phyloP scores from a whole-genome alignment of 2,797 vertebrate genomes.

The Fratercula arctica region DNA sequence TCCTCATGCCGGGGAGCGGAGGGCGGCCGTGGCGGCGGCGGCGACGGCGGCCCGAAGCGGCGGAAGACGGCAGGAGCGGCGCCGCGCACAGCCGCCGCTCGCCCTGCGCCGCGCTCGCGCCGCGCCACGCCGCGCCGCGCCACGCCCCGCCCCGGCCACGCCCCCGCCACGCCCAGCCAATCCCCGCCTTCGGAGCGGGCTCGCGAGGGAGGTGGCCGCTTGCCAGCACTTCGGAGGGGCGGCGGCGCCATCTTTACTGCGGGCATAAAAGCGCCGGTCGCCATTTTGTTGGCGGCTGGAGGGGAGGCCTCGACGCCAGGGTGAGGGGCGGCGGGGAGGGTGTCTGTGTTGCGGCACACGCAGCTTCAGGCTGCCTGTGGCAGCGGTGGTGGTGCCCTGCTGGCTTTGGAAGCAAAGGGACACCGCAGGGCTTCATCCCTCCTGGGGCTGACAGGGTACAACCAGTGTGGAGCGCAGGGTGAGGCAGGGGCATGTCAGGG shows the following conservation, averaged over 20 bases:
- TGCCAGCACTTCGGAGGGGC: background rate
- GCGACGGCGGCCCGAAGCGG: background rate
- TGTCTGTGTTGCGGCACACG: fast-evolving
- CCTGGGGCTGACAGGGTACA: too few relatives aligned
- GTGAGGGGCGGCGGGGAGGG: background rate
- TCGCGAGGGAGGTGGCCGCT: background rate
- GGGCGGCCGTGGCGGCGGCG: background rate
- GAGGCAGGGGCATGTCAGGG: background rate
- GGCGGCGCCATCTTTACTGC: background rate
- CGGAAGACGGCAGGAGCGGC: background rate
- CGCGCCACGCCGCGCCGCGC: background rate
- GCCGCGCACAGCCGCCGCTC: background rate
- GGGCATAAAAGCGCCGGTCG: background rate
- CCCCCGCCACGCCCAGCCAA: background rate
- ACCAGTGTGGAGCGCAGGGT: background rate
- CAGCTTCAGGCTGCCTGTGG: background rate
- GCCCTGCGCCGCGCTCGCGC: background rate
- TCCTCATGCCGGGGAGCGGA: constrained; percentile 42
- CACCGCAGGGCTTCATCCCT: background rate
- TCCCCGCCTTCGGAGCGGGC: background rate
- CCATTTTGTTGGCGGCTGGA: background rate
- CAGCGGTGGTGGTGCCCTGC: background rate
- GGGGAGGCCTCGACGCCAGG: fast-evolving
- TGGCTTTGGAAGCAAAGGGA: background rate
- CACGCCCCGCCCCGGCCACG: background rate